Percentiles rank a stretch among this genome's conserved stretches.
phyloP scores from a whole-genome alignment of 2,113 vertebrate species.

The Nanorana parkeri region DNA sequence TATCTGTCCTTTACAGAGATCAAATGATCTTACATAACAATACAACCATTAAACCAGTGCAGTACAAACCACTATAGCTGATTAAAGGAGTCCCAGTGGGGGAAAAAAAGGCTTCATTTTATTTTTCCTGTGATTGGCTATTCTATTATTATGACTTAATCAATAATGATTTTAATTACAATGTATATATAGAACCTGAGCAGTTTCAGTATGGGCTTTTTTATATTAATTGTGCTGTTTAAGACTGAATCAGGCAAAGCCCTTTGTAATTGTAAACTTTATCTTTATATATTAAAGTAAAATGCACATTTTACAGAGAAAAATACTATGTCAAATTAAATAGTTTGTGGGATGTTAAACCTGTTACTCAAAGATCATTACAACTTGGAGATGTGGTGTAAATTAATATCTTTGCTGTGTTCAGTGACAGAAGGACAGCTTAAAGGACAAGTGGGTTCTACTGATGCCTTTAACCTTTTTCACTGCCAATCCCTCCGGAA shows the following conservation, averaged over 20 bases:
- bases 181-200: neutral
- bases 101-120: neutral
- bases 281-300: too few relatives aligned
- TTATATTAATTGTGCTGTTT: neutral
- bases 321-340: too few relatives aligned
- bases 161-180: neutral
- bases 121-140: neutral
- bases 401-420: too few relatives aligned
- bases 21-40: conserved; percentile 32
- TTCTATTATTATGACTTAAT: neutral
- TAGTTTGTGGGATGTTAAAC: too few relatives aligned
- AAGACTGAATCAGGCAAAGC: neutral
- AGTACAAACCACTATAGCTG: neutral
- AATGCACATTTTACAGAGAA: too few relatives aligned
- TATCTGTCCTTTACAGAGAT: conserved; percentile 30
- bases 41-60: conserved; percentile 20
- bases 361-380: too few relatives aligned
- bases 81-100: neutral
- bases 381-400: too few relatives aligned
- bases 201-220: neutral
- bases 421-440: too few relatives aligned
- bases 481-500: too few relatives aligned
- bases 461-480: too few relatives aligned
- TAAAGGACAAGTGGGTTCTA: too few relatives aligned
- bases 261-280: too few relatives aligned